A percentile compares a stretch with the other conserved stretches of the same genome.
Conservation (phyloP, 2,797 vertebrate genomes). For the Yasuhikotakia modesta region DNA sequence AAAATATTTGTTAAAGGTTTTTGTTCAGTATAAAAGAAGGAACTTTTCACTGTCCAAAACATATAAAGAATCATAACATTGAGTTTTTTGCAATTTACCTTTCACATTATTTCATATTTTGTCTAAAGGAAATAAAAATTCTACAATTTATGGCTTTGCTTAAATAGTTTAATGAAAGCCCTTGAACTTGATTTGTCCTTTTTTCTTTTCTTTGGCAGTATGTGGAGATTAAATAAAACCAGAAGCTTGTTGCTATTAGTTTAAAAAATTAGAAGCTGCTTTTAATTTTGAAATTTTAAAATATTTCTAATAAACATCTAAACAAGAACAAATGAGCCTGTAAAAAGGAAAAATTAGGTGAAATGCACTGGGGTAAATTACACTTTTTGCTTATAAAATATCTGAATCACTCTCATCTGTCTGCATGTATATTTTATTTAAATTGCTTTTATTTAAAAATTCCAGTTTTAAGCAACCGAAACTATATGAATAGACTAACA, state of each 20-base stretch:
- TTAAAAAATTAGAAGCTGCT: background rate
- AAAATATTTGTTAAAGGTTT: background rate
- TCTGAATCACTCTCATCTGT: background rate
- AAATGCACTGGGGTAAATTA: background rate
- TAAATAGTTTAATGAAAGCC: conserved; percentile 2
- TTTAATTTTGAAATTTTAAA: background rate
- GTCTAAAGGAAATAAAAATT: background rate
- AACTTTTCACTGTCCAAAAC: background rate
- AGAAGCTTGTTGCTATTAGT: conserved; percentile 24
- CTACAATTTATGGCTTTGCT: background rate
- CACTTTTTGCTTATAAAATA: background rate
- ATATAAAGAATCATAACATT: background rate
- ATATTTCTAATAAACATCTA: background rate
- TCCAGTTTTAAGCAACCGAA: background rate
- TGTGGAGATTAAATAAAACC: conserved; percentile 9
- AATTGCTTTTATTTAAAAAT: background rate
- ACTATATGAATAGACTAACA: background rate
- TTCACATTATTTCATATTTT: background rate
- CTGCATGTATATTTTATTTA: background rate
- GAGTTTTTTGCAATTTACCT: background rate
- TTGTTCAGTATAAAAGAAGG: background rate
- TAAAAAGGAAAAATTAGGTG: no score
- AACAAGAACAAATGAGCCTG: no score
- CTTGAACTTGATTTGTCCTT: conserved; percentile 13
- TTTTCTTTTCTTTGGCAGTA: conserved; percentile 4